Evolutionary conservation across 2,888 invertebrate genomes (phyloP), one percentile per base, ranked within the genome.

Genomic region (Cinara cedri): DNA sequence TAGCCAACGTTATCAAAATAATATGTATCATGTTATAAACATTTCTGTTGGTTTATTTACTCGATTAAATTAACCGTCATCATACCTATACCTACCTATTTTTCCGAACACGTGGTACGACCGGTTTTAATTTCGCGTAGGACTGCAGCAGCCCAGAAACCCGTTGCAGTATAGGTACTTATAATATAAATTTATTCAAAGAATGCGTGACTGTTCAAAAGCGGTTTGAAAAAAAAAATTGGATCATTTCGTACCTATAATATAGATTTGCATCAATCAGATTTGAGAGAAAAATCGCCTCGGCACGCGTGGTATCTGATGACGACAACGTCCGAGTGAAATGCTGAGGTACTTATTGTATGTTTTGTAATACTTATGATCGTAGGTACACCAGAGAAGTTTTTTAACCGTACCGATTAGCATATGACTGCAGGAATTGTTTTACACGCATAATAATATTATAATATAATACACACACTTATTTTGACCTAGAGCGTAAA

Each of bases 91-190:
- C n/a, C 21, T 49, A 54, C 54, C 9, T 65, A 10, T 65, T 9
- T 65, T 6, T 57, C 24, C 11, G 34, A 42, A 68, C 55, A 60
- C 70, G 49, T 51, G 78, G 21, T 68, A n/a, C 60, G 19, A 78
- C 78, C 70, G 78, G 78, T 78, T 78, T 75, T 78, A 34, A 19
- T 78, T 78, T 78, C 42, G 60, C 51, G 44, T 49, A 68, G 19
- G 21, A 21, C 49, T 51, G 34, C 34, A 57, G 19, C 26, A 57
- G 19, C 26, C 26, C 66, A 68, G 66, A 76, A 34, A 76, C 78
- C 60, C 9, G 78, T 70, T 51, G 57, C n/a, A 42, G 3, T 34
- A 34, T 34, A 34, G 3, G 3, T 34, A 34, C 34, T 34, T 34
- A 34, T 34, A 34, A n/a, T 60, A 49, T 51, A 16, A 51, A 78